Evolutionary conservation across 2,888 invertebrate species (phyloP), one percentile per base, ranked within the genome.

Genomic region (Brachyopa scutellaris): DNA sequence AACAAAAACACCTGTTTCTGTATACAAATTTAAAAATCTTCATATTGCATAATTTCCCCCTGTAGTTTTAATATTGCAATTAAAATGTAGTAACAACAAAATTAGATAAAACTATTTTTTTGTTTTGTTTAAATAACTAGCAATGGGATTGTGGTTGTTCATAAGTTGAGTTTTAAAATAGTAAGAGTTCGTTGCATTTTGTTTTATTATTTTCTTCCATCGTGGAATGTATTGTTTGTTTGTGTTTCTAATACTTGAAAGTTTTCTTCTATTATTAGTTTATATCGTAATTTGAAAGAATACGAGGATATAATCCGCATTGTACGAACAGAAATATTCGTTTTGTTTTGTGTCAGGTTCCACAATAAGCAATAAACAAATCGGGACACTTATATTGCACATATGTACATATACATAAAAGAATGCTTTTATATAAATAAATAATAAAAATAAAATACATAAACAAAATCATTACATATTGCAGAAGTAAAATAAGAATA

Each of bases 141-240:
- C 79, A 77, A 61, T 77, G 77, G 82, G 82, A 82, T 82, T 82
- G 82, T 82, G 82, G 82, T 80, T 69, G 47, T 47, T 23, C 15
- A 29, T 57, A 57, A 19, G 6, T 9, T 26, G 19, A 49, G 36
- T 21, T 40, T 61, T 21, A 38, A 53, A 55, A 53, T 55, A 51
- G 76, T 53, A 66, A 82, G 45, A 77, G 77, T 82, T 82, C 82
- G 82, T 82, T 82, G 82, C 82, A 66, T 72, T 76, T 62, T 36
- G 19, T 7, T 47, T 33, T 23, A 9, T 9, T 57, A 23, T 9
- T 21, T 59, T 17, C 9, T 36, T 59, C 51, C 53, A 7, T 64
- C 5, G 8, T 70, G 82, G 82, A 82, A 82, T 82, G 82, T 82
- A 61, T 66, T 72, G 55, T 19, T 49, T 62, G 26, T 42, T 19